A percentile compares a stretch with the other conserved stretches of the same genome.
phyloP scores from a whole-genome alignment of 2,797 vertebrate species.

The Propithecus perrieri region DNA sequence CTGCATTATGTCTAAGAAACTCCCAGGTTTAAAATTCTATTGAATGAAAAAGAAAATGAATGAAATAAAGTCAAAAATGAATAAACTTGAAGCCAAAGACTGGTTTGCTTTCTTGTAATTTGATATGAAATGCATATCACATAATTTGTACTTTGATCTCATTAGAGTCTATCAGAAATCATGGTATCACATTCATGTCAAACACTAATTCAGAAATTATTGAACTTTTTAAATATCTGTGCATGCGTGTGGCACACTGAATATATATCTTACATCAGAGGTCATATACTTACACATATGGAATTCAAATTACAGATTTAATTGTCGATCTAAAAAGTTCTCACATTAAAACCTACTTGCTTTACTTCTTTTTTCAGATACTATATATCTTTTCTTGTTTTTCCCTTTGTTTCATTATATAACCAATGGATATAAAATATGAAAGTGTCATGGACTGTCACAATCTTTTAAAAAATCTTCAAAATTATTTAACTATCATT shows the following conservation, averaged over 20 bases:
- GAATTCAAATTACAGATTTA: constrained; percentile 7
- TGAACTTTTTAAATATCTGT: neutral
- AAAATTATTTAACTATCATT: constrained; percentile 6
- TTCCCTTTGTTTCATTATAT: neutral
- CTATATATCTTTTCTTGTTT: neutral
- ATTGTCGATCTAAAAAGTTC: neutral
- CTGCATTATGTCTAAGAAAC: neutral
- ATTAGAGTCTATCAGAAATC: neutral
- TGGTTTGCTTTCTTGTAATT: neutral
- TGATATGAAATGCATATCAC: neutral
- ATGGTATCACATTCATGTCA: neutral
- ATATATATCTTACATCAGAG: neutral
- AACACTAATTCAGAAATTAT: neutral
- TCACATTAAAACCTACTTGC: neutral
- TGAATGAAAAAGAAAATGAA: constrained; percentile 22
- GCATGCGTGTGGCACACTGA: neutral
- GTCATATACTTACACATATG: neutral
- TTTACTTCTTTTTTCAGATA: neutral
- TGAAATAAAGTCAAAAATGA: neutral
- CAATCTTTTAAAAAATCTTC: neutral
- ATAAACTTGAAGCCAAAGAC: neutral
- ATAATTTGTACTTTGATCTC: neutral
- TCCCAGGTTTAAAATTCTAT: neutral
- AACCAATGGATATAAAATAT: constrained; percentile 25
- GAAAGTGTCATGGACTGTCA: neutral